Conservation (phyloP, 2,113 vertebrate genomes). For the Myrmecophaga tridactyla region DNA sequence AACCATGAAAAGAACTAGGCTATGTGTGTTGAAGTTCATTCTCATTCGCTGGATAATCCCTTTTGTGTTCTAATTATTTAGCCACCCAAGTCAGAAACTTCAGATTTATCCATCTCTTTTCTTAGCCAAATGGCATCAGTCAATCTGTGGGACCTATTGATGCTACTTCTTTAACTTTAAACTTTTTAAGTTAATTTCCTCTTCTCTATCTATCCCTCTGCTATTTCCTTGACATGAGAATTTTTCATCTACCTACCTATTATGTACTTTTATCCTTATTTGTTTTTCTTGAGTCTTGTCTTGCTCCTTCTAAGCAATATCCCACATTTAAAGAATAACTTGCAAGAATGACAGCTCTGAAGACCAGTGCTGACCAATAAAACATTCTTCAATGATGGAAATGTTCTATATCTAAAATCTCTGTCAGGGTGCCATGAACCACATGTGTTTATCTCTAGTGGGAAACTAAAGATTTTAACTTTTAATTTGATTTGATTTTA, state of each 20-base stretch:
- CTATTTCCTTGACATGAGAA: background rate
- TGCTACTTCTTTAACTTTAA: background rate
- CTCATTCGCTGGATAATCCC: background rate
- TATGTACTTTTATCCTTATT: background rate
- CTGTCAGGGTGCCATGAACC: background rate
- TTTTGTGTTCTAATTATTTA: background rate
- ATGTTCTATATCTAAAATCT: background rate
- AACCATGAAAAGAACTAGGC: background rate
- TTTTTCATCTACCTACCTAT: background rate
- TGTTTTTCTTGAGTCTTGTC: background rate
- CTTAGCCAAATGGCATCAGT: background rate
- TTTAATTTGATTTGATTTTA: slow-evolving; percentile 4
- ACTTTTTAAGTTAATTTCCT: background rate
- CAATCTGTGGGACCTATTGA: background rate
- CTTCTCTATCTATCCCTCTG: background rate
- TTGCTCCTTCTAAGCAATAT: background rate
- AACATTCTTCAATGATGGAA: background rate
- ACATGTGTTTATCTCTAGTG: too few species aligned
- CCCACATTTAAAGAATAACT: background rate
- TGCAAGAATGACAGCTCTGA: accelerated
- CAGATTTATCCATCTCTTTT: background rate
- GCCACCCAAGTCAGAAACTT: background rate
- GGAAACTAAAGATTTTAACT: background rate
- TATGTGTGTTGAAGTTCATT: background rate
- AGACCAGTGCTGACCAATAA: background rate